A percentile compares a stretch with the other conserved stretches of the same genome.
phyloP scores from a whole-genome alignment of 2,797 vertebrate genomes.

The Sciaenops ocellatus region DNA sequence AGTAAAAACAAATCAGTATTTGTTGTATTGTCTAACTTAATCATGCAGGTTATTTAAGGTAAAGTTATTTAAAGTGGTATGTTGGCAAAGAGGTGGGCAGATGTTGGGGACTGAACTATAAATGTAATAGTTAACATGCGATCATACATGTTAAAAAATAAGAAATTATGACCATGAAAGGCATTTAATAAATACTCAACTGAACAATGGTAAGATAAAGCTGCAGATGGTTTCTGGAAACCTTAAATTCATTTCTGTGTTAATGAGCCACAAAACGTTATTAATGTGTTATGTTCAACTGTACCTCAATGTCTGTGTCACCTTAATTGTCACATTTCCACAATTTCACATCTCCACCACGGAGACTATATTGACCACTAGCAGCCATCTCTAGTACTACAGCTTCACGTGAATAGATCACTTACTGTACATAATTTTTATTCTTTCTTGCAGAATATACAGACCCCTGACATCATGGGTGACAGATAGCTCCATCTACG shows the following conservation, averaged over 20 bases:
- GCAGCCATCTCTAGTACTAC: neutral
- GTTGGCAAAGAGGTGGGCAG: neutral
- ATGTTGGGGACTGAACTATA: neutral
- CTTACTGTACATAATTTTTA: constrained; percentile 11
- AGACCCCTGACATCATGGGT: constrained; percentile 3
- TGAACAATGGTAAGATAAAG: neutral
- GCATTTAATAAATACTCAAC: neutral
- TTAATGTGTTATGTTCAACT: constrained; percentile 3
- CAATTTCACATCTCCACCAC: constrained; percentile 1
- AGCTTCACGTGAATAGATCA: constrained; percentile 3
- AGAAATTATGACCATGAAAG: neutral
- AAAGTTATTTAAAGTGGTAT: constrained; percentile 6
- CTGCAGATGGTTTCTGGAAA: constrained; percentile 3
- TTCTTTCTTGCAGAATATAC: neutral
- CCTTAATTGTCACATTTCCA: constrained; percentile 13
- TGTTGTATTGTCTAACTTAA: constrained; percentile 48
- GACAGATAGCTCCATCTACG: neutral
- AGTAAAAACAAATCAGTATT: constrained; percentile 62
- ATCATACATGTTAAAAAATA: neutral
- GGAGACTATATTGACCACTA: constrained; percentile 8
- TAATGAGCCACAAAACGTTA: constrained; percentile 2
- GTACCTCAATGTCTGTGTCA: constrained; percentile 13
- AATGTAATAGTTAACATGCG: neutral
- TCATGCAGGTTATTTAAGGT: neutral
- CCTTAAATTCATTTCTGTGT: neutral